Percentiles rank a stretch among this genome's conserved stretches.
These are phyloP conservation scores for Neomorphus geoffroyi DNA, from an alignment of 2,797 vertebrate genomes.

Conservation along the genomic window DNA sequence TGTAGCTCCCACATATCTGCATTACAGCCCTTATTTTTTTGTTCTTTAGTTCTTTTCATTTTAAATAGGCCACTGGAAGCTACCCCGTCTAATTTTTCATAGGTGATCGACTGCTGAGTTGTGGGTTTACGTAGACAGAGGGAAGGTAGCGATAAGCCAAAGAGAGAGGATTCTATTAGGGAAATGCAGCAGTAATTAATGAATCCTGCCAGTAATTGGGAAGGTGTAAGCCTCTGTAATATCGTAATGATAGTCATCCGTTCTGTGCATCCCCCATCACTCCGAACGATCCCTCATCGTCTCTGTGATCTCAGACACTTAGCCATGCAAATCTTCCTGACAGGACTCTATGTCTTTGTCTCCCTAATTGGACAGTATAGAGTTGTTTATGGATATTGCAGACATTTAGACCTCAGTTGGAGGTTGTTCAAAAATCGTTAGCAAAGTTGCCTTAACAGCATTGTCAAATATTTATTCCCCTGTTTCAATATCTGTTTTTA, in stretches of 20 bases:
- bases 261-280: conserved; percentile 86
- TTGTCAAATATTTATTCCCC: conserved; percentile 86
- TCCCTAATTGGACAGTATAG: conserved; percentile 98
- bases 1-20: conserved; percentile 5
- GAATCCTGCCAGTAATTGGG: conserved; percentile 99
- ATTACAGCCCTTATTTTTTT: not conserved
- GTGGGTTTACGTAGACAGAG: conserved; percentile 81
- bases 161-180: conserved; percentile 79
- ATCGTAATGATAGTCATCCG: conserved; percentile 96
- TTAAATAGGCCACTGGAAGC: conserved; percentile 74
- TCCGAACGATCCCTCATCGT: conserved; percentile 88
- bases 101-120: conserved; percentile 80
- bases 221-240: conserved; percentile 92
- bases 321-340: conserved; percentile 99
- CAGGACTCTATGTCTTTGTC: conserved; percentile 96
- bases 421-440: conserved; percentile 98
- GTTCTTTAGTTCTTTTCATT: conserved; percentile 64
- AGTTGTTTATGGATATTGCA: conserved; percentile 99
- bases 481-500: conserved; percentile 66
- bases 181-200: conserved; percentile 92
- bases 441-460: conserved; percentile 89
- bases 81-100: conserved; percentile 74
- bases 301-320: conserved; percentile 93
- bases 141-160: conserved; percentile 81
- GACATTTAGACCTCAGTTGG: conserved; percentile 97